phyloP scores from a whole-genome alignment of 2,113 vertebrate species.

The Ursus arctos region DNA sequence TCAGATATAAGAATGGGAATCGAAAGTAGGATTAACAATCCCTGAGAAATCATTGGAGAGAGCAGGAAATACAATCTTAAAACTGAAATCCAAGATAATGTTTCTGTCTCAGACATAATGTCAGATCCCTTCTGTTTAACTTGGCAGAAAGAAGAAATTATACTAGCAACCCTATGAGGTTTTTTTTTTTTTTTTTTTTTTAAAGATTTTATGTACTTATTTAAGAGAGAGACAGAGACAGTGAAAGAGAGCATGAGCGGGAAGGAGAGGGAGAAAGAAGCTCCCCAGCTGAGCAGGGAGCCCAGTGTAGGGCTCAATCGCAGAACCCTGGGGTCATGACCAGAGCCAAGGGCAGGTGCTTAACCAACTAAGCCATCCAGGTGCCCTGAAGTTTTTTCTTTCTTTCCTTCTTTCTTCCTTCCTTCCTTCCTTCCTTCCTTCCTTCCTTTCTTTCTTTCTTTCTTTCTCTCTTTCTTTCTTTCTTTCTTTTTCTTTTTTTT shows the following conservation, averaged over 20 bases:
- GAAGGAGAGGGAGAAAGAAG: neutral
- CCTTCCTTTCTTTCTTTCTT: too few species aligned
- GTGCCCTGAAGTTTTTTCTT: neutral
- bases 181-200: neutral
- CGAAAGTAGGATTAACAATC: neutral
- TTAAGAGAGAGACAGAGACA: neutral
- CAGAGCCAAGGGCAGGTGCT: neutral
- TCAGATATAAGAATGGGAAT: neutral
- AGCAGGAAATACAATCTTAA: neutral
- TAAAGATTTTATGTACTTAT: neutral
- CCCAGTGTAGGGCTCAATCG: neutral
- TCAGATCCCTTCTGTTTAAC: neutral
- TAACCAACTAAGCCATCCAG: neutral
- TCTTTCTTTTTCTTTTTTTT: too few species aligned
- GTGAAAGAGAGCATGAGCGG: neutral
- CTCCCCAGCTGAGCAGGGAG: neutral
- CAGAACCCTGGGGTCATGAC: neutral
- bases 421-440: too few species aligned
- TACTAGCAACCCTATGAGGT: neutral
- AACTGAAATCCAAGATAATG: neutral
- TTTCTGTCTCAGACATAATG: neutral
- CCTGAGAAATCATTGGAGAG: neutral
- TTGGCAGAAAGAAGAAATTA: neutral
- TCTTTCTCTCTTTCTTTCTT: too few species aligned
- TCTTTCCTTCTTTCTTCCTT: too few species aligned